These are phyloP conservation scores for Oreamnos americanus DNA, from an alignment of 2,113 vertebrate species.

Conservation along the genomic window DNA sequence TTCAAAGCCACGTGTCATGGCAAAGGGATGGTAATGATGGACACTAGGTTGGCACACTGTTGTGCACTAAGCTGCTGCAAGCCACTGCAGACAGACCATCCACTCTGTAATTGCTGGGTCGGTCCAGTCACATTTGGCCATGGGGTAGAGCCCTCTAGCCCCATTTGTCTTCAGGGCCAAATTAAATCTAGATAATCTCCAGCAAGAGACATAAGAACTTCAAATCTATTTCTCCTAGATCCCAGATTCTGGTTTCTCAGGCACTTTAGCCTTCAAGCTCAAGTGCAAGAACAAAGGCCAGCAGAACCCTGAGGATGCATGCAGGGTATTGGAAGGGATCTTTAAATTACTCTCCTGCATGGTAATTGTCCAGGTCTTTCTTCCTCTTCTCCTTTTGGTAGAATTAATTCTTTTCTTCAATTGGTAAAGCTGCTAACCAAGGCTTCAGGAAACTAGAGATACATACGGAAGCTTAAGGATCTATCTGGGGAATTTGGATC, in stretches of 20 bases:
- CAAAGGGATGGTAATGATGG: constrained; percentile 7
- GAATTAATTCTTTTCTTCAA: constrained; percentile 55
- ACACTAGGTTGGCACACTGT: not conserved
- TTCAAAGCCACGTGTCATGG: constrained; percentile 43
- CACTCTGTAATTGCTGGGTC: not conserved
- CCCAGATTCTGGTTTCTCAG: constrained; percentile 1
- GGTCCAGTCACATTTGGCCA: constrained; percentile 21
- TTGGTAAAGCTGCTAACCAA: constrained; percentile 35
- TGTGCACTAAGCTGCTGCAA: constrained; percentile 1
- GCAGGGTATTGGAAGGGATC: not conserved
- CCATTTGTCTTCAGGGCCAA: not conserved
- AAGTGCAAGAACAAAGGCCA: constrained; percentile 32
- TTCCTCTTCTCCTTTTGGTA: constrained; percentile 24
- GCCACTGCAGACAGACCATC: not conserved
- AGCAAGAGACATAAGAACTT: constrained; percentile 15
- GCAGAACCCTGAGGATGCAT: not conserved
- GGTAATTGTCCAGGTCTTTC: constrained; percentile 36
- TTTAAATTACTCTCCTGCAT: constrained; percentile 29
- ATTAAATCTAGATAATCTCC: constrained; percentile 28
- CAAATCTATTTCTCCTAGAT: not conserved
- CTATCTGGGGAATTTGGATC: constrained; percentile 30
- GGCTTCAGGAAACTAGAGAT: constrained; percentile 29
- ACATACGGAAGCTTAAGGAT: not conserved
- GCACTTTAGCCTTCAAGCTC: constrained; percentile 16
- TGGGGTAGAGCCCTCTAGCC: not conserved